Evolutionary conservation across 2,113 vertebrate genomes (phyloP).

Genomic region (Cyanoderma ruficeps): DNA sequence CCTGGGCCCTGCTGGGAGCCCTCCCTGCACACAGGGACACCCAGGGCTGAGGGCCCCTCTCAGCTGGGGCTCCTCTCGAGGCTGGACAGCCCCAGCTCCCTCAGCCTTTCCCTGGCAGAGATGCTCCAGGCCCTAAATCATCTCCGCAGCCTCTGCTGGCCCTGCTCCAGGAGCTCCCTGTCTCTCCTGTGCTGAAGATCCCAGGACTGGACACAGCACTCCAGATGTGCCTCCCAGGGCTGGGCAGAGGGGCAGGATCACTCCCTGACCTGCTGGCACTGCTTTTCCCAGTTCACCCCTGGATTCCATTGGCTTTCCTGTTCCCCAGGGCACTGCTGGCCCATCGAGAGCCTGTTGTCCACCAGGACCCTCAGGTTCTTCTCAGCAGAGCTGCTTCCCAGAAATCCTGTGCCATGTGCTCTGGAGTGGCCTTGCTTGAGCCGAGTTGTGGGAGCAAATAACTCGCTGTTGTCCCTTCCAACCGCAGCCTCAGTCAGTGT

Average conservation of each 20-base stretch:
- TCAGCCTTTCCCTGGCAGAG: not conserved
- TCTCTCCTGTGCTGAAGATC: not conserved
- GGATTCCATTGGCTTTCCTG: not conserved
- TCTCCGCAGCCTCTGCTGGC: rapidly evolving
- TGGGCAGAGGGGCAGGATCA: not conserved
- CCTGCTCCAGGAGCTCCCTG: rapidly evolving
- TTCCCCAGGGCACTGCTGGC: not conserved
- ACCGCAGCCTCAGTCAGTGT: not conserved
- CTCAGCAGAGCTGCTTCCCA: not conserved
- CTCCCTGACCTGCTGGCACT: not conserved
- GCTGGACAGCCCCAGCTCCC: not conserved
- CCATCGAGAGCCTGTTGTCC: not conserved
- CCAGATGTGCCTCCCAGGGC: not conserved
- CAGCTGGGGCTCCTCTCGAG: not conserved
- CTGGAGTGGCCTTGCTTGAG: not conserved
- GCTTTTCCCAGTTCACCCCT: not conserved
- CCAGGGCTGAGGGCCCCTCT: not conserved
- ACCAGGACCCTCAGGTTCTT: not conserved
- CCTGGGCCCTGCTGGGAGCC: not conserved
- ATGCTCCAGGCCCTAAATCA: not conserved
- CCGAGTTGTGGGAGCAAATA: not conserved
- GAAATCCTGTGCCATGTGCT: not conserved
- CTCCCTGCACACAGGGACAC: not conserved
- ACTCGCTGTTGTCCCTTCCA: not conserved
- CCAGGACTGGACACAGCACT: not conserved